These are phyloP conservation scores for Carposina sasakii DNA, from an alignment of 1,140 invertebrate genomes.

Conservation along the genomic window DNA sequence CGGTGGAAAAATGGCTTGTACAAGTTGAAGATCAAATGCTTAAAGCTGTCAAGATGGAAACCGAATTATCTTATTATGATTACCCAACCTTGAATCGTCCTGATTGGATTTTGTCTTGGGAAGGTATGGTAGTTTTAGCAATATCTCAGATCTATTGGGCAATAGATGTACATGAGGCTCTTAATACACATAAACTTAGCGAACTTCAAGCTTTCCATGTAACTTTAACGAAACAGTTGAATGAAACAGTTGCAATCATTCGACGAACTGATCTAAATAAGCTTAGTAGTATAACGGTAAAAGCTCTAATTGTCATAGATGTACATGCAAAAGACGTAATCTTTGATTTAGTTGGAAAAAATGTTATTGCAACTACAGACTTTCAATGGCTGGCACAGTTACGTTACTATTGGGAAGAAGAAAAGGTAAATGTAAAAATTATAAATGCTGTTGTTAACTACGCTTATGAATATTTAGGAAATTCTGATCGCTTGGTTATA, in stretches of 20 bases:
- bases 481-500: conserved; percentile 85
- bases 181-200: conserved; percentile 74
- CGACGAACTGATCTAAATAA: conserved; percentile 74
- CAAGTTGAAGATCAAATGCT: conserved; percentile 91
- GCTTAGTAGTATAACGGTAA: conserved; percentile 83
- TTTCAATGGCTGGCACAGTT: conserved; percentile 95
- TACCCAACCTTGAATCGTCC: conserved; percentile 78
- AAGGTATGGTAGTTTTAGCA: conserved; percentile 90
- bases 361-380: conserved; percentile 82
- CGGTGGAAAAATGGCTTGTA: conserved; percentile 95
- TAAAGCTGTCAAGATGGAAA: conserved; percentile 80
- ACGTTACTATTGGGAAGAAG: conserved; percentile 92
- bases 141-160: conserved; percentile 95
- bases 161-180: conserved; percentile 80
- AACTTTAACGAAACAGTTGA: conserved; percentile 74
- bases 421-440: conserved; percentile 84
- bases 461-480: conserved; percentile 94
- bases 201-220: conserved; percentile 73
- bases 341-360: conserved; percentile 79
- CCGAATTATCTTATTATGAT: conserved; percentile 80
- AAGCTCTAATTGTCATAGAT: conserved; percentile 91
- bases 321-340: conserved; percentile 94
- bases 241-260: conserved; percentile 78
- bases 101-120: conserved; percentile 88
- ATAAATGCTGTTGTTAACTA: conserved; percentile 90